Percentiles rank a stretch among this genome's conserved stretches.
These are phyloP conservation scores for Toxonevra muliebris DNA, from an alignment of 2,888 invertebrate genomes.

Conservation along the genomic window DNA sequence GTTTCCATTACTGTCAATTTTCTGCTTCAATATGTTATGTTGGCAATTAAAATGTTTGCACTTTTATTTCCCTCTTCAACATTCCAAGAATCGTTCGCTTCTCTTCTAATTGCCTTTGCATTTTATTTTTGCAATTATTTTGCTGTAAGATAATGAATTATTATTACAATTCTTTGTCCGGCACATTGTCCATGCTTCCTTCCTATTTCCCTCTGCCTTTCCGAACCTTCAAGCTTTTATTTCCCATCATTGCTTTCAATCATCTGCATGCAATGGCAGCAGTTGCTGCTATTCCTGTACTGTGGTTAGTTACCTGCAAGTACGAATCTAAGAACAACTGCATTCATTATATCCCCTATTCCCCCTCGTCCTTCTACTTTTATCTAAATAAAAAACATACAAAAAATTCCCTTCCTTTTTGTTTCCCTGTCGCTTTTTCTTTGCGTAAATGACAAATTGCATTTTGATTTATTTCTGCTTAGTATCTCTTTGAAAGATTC, in stretches of 20 bases:
- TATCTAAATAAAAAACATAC: slow-evolving; percentile 32
- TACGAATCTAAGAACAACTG: slow-evolving; percentile 12
- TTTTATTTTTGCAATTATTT: slow-evolving; percentile 56
- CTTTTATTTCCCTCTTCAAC: too few species aligned
- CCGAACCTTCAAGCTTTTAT: slow-evolving; percentile 20
- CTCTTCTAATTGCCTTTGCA: not conserved
- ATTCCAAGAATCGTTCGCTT: not conserved
- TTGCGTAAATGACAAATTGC: slow-evolving; percentile 52
- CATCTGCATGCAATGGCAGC: slow-evolving; percentile 45
- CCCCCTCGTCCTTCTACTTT: not conserved
- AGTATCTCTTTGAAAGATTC: slow-evolving; percentile 36
- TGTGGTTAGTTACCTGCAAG: too few species aligned
- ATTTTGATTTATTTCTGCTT: slow-evolving; percentile 55
- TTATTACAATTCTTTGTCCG: slow-evolving; percentile 46
- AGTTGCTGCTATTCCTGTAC: slow-evolving; percentile 31
- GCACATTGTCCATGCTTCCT: slow-evolving; percentile 14
- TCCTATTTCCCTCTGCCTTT: slow-evolving; percentile 18
- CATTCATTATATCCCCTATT: not conserved
- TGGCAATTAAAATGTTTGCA: too few species aligned
- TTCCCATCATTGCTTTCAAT: slow-evolving; percentile 42
- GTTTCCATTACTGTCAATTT: too few species aligned
- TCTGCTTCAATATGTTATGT: too few species aligned
- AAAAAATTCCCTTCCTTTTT: slow-evolving; percentile 23
- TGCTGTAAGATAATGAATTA: slow-evolving; percentile 56
- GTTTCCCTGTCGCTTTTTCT: too few species aligned